Base-by-base conservation (phyloP, 2,113 vertebrate genomes). In the Ranitomeya variabilis region DNA sequence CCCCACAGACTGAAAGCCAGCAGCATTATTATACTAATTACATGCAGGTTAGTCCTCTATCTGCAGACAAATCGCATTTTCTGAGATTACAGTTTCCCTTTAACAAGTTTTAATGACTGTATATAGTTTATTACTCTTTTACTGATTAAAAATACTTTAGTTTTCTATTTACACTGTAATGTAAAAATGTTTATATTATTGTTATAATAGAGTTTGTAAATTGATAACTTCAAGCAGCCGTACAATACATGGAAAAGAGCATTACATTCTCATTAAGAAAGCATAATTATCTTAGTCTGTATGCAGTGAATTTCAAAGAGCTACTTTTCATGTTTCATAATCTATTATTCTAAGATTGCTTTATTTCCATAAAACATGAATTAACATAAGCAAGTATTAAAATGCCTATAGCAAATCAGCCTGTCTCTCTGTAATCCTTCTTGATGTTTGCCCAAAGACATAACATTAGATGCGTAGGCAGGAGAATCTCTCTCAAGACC, bases 321-420 rank as follows among this genome's bases (percentile, higher is more conserved):
- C 14, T 13, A 21, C 13, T 31, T 19, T 69, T 19, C 45, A 55
- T 18, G 14, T 84, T 71, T 3, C n/a, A 55, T 23, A 55, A 57
- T 79, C 77, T 15, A 79, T 79, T 55, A 79, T 79, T n/a, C 5
- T 79, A 57, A 54, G 14, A 19, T 77, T 21, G 51, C 11, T 15
- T 26, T 54, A 23, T 57, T 57, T 55, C 6, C 77, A 79, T 79
- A 55, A 78, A 79, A 79, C 55, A n/a, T 79, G n/a, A 23, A 79
- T 79, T 79, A 55, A 23, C 51, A 55, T 57, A 26, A 54, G 21
- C 21, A 23, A 57, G 52, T 14, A 79, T 55, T 52, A 13, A 15
- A 79, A 79, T 15, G 77, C 77, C 21, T 57, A 55, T 57, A 55
- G 77, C 77, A 55, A 37, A 37, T 59, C 10, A 62, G 26, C n/a